Evolutionary conservation across 2,797 vertebrate species (phyloP), one percentile per base, ranked within the genome.

Genomic region (Manis crassicaudata): DNA sequence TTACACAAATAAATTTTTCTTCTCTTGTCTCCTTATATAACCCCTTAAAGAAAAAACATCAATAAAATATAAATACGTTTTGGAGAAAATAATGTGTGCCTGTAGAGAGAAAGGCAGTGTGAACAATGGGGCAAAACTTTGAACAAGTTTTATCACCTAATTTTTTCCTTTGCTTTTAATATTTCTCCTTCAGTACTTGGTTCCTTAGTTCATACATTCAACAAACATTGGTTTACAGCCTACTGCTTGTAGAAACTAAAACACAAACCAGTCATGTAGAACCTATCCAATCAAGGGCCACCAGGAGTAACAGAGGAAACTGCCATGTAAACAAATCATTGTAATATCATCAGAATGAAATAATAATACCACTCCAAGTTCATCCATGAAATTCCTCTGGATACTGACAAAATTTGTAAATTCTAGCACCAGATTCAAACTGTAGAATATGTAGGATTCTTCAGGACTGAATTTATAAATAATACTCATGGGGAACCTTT

Each of bases 201-300:
- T 27, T 97, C 23, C 40, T 35, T 58, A 32, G 9, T 79, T 80
- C 65, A 89, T 83, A 80, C 40, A 75, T 56, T 86, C 76, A 90
- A 40, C 35, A 73, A 85, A 83, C 11, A 68, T 16, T 65, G 29
- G 72, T 75, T 94, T 83, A 83, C 86, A 52, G 12, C 9, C 8
- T 62, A 54, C 14, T 21, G 23, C 46, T 54, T 83, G 46, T 67
- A 92, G 72, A 93, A 95, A 68, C 32, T 90, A 94, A 93, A 96
- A 77, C 7, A 92, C 25, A 91, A 92, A 75, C 35, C 25, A 82
- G 8, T 25, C 58, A 72, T 58, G 54, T 32, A 77, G 23, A 54
- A 67, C 17, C 14, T 40, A 60, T 12, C 14, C 27, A 46, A 35
- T 35, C 12, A 81, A 92, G n/a, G 20, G 76, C 6, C 32, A n/a